These are phyloP conservation scores for Lutraria rhynchaena DNA, from an alignment of 1,140 invertebrate genomes.

Conservation along the genomic window DNA sequence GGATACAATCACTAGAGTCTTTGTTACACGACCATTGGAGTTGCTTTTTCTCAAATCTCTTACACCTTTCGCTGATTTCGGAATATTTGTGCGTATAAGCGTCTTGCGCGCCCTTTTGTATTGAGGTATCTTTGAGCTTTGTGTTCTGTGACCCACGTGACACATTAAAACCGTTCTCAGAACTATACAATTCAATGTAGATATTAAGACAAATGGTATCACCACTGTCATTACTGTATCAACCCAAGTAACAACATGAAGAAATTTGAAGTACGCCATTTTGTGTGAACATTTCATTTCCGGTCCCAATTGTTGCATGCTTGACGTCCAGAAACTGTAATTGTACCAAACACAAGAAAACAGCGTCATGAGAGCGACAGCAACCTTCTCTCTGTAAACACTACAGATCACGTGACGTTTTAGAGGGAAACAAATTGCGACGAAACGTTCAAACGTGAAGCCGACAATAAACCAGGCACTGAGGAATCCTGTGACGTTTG, in stretches of 20 bases:
- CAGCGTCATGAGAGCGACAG: slow-evolving; percentile 36
- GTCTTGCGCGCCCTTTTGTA: no score
- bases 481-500: slow-evolving; percentile 71
- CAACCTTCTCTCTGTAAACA: slow-evolving; percentile 52
- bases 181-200: slow-evolving; percentile 83
- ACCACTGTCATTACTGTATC: slow-evolving; percentile 84
- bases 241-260: slow-evolving; percentile 84
- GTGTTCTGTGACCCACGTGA: not conserved
- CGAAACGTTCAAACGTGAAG: slow-evolving; percentile 79
- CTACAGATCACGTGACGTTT: slow-evolving; percentile 69
- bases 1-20: slow-evolving; percentile 92
- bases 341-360: slow-evolving; percentile 61
- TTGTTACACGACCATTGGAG: slow-evolving; percentile 88
- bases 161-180: not conserved
- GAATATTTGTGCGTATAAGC: no score
- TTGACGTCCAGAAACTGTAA: slow-evolving; percentile 55
- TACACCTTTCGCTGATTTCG: no score
- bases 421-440: slow-evolving; percentile 75
- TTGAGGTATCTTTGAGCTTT: no score
- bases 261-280: slow-evolving; percentile 68
- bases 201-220: slow-evolving; percentile 83
- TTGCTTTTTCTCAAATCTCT: slow-evolving; percentile 56
- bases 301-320: slow-evolving; percentile 27
- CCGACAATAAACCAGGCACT: slow-evolving; percentile 77
- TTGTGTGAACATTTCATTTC: slow-evolving; percentile 6